Conservation (phyloP, 2,888 invertebrate species). For the Drosophila picticornis region DNA sequence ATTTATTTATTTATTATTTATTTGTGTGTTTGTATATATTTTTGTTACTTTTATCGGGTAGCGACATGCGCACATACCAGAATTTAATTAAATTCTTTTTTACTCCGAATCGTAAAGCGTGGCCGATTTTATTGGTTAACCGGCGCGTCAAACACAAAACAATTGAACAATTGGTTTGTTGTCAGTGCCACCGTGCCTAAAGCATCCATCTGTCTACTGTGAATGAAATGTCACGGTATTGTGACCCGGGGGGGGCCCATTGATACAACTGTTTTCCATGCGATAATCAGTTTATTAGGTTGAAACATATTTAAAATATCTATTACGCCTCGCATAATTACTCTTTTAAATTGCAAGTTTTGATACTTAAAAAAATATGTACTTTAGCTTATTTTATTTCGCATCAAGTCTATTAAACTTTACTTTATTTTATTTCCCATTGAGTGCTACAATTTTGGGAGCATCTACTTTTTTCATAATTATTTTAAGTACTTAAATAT, state of each 20-base stretch:
- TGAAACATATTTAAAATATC: slow-evolving; percentile 27
- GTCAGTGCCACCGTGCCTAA: slow-evolving; percentile 14
- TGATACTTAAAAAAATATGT: not conserved
- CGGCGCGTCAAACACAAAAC: slow-evolving; percentile 59
- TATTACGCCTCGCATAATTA: slow-evolving; percentile 29
- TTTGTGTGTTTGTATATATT: not conserved
- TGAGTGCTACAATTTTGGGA: not conserved
- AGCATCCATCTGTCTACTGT: slow-evolving; percentile 14
- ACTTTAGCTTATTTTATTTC: not conserved
- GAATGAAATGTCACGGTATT: slow-evolving; percentile 65
- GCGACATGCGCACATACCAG: slow-evolving; percentile 11
- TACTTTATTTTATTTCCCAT: not conserved
- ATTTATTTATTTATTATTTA: not conserved
- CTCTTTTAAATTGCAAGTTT: slow-evolving; percentile 15
- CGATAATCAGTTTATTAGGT: slow-evolving; percentile 48
- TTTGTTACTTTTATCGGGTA: slow-evolving; percentile 37
- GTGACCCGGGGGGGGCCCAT: slow-evolving; percentile 35
- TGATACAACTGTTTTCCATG: slow-evolving; percentile 29
- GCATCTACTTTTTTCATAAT: not conserved
- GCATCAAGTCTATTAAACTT: not conserved
- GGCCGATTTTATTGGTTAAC: slow-evolving; percentile 74
- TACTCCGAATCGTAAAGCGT: slow-evolving; percentile 63
- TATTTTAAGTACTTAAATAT: not conserved
- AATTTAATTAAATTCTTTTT: slow-evolving; percentile 45
- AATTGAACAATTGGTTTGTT: slow-evolving; percentile 74